phyloP scores from a whole-genome alignment of 2,797 vertebrate genomes.

The Peromyscus nudipes region DNA sequence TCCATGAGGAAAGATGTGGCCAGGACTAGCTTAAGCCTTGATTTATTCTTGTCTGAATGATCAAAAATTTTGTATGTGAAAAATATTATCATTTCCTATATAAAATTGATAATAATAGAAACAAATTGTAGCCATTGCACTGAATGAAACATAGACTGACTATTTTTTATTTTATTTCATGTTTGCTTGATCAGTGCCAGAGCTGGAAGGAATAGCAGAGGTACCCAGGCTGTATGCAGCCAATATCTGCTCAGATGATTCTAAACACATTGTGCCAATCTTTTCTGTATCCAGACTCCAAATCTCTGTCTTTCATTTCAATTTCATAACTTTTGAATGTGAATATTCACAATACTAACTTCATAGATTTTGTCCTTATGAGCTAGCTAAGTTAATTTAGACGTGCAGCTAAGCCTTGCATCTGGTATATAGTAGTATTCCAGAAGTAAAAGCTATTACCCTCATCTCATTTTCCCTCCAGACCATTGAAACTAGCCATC shows the following conservation, averaged over 20 bases:
- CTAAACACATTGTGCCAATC: neutral
- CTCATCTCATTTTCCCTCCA: constrained; percentile 28
- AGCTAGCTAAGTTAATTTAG: constrained; percentile 37
- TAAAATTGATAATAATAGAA: neutral
- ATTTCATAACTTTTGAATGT: constrained; percentile 22
- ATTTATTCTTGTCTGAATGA: neutral
- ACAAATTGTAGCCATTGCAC: neutral
- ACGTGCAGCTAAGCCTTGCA: neutral
- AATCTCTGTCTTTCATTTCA: neutral
- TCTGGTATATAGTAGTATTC: neutral
- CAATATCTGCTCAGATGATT: neutral
- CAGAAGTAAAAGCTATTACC: constrained; percentile 19
- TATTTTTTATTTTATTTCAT: neutral
- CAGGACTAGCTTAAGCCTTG: neutral
- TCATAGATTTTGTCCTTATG: neutral
- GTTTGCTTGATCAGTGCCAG: neutral
- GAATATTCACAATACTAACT: neutral
- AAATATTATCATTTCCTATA: neutral
- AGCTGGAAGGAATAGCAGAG: neutral
- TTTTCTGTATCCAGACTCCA: neutral
- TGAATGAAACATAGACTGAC: neutral
- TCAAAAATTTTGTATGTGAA: neutral
- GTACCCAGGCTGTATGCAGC: rapidly evolving
- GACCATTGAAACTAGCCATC: constrained; percentile 31
- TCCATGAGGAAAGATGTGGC: neutral